Base-by-base conservation (phyloP, 2,888 invertebrate species). In the Crioceris asparagi region DNA sequence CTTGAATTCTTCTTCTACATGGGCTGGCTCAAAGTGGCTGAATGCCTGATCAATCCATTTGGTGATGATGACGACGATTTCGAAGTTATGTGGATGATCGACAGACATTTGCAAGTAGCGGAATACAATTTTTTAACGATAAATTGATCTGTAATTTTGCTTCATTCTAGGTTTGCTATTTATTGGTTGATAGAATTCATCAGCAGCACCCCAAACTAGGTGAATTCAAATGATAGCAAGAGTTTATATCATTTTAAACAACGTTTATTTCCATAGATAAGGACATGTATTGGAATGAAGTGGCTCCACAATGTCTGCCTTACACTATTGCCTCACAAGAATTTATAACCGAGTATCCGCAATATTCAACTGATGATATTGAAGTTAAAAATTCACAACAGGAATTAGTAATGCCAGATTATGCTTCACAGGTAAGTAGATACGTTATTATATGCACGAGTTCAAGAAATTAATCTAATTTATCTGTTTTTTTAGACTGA, bases 111-210 rank as follows among this genome's bases (percentile, higher is more conserved):
- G 37, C 81, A 83, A 71, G 83, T 83, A 57, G 27, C 7, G 23
- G 23, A 23, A 23, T 23, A 23, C 23, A 23, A 23, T n/a, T n/a
- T n/a, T n/a, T n/a, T n/a, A n/a, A n/a, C n/a, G n/a, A n/a, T n/a
- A 19, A 14, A 11, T 17, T 10, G 6, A 4, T 4, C n/a, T 15
- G 6, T 29, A 11, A 7, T 4, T 15, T 8, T 11, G 4, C 34
- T 17, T 33, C 15, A 51, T 55, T 64, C 32, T 64, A 87, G 79
- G 85, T 88, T 10, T 83, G 86, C 12, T 90, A 88, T 64, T 70
- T 90, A 60, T 83, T 90, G 49, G 90, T 91, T 29, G 90, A 91
- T 60, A 88, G 88, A 66, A 88, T 90, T 83, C 88, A 88, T 59
- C 81, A 87, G 61, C 84, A 87, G 57, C 85, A 87, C 66, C 90